A percentile compares a stretch with the other conserved stretches of the same genome.
Evolutionary conservation across 2,888 invertebrate species (phyloP).

Genomic region (Euspilapteryx auroguttella): DNA sequence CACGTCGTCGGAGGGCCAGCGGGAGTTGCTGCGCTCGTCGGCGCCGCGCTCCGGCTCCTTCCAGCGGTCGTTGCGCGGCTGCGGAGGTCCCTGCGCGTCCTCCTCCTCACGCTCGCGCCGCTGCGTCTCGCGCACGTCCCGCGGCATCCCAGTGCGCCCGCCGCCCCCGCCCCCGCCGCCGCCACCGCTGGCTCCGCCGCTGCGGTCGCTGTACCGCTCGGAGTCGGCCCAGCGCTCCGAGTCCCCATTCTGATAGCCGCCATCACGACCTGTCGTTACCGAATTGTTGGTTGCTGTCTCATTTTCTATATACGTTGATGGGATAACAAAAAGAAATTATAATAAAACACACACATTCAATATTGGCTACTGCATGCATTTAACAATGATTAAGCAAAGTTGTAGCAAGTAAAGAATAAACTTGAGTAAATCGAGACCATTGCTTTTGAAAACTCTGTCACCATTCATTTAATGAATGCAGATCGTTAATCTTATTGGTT

Average conservation of each 20-base stretch:
- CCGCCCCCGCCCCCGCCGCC: conserved; percentile 20
- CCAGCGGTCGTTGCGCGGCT: conserved; percentile 65
- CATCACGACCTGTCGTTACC: conserved; percentile 38
- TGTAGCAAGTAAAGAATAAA: too few species aligned
- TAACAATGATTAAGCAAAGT: too few species aligned
- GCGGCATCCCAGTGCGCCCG: too few species aligned
- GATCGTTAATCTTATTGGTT: too few species aligned
- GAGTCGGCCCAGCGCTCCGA: conserved; percentile 46
- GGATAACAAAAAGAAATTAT: too few species aligned
- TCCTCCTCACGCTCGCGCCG: conserved; percentile 29
- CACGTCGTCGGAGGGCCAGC: conserved; percentile 49
- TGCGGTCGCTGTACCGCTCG: conserved; percentile 9
- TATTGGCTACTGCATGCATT: too few species aligned
- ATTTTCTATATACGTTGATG: too few species aligned
- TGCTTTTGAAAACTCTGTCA: background rate
- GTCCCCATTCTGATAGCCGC: conserved; percentile 53
- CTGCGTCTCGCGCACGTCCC: conserved; percentile 26
- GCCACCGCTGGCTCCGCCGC: conserved; percentile 8
- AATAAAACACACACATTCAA: too few species aligned
- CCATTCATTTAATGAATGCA: background rate
- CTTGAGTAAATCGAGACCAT: background rate
- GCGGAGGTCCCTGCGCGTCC: conserved; percentile 32
- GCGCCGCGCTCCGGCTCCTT: conserved; percentile 56
- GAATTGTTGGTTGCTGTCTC: too few species aligned
- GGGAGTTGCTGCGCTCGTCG: conserved; percentile 35